These are phyloP conservation scores for Anaspis maculata DNA, from an alignment of 2,888 invertebrate genomes.

Conservation along the genomic window DNA sequence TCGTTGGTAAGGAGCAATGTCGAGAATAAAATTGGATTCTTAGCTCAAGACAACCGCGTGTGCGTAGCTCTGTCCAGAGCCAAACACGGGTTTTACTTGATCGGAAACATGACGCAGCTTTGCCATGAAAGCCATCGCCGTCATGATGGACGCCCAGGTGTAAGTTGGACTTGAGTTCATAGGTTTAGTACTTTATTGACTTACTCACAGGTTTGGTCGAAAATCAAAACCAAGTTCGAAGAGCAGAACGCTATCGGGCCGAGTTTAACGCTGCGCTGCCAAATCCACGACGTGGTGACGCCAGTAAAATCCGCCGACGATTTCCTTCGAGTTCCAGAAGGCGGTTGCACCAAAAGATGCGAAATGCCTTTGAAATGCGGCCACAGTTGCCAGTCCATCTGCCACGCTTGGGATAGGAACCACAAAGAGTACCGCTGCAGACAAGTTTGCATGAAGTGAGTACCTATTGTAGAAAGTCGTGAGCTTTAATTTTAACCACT, in stretches of 20 bases:
- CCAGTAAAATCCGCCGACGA: constrained; percentile 37
- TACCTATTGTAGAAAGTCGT: constrained; percentile 17
- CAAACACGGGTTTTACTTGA: constrained; percentile 59
- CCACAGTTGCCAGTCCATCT: constrained; percentile 52
- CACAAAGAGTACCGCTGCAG: constrained; percentile 46
- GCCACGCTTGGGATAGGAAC: constrained; percentile 51
- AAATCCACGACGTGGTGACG: constrained; percentile 45
- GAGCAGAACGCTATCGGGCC: constrained; percentile 48
- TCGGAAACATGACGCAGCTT: constrained; percentile 61
- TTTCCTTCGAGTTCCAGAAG: constrained; percentile 48
- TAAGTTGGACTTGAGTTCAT: no score
- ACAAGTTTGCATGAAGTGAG: constrained; percentile 46
- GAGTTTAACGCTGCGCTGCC: constrained; percentile 45
- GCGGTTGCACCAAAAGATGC: constrained; percentile 54
- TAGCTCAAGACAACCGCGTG: constrained; percentile 60
- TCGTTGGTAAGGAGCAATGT: constrained; percentile 71
- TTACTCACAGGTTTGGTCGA: no score
- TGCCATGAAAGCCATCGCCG: constrained; percentile 43
- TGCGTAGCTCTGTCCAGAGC: constrained; percentile 74
- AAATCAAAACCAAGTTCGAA: constrained; percentile 45
- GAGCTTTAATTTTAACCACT: background rate
- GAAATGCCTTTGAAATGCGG: constrained; percentile 45
- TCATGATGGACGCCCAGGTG: no score
- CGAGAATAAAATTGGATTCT: constrained; percentile 60
- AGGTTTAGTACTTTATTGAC: no score